Percentiles rank a stretch among this genome's conserved stretches.
phyloP scores from a whole-genome alignment of 2,113 vertebrate species.

The Onychostoma macrolepis region DNA sequence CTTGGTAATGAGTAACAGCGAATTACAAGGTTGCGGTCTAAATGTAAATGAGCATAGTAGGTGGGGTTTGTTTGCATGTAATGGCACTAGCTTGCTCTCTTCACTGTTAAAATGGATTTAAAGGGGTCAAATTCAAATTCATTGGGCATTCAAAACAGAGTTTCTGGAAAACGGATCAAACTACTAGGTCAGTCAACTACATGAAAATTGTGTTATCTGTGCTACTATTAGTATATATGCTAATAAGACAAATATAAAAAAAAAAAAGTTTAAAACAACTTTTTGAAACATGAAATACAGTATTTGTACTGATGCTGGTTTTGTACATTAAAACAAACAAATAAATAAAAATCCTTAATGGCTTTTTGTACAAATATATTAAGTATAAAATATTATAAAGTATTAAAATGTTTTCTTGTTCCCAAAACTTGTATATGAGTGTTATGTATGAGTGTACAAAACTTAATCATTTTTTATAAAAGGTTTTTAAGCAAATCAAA shows the following conservation, averaged over 20 bases:
- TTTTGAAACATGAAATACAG: background rate
- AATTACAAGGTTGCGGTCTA: conserved; percentile 7
- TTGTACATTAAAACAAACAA: background rate
- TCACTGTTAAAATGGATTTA: background rate
- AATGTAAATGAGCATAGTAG: conserved; percentile 19
- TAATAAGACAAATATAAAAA: no score
- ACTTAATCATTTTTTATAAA: background rate
- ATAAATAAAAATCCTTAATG: background rate
- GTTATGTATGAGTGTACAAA: background rate
- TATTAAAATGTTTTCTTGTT: background rate
- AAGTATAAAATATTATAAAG: background rate
- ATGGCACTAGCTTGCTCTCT: background rate
- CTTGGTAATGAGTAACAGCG: conserved; percentile 37
- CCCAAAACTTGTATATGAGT: background rate
- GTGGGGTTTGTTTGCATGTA: background rate
- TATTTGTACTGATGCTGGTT: background rate
- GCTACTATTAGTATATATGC: background rate
- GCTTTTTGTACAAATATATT: background rate
- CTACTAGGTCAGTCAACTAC: conserved; percentile 4
- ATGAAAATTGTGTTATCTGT: background rate
- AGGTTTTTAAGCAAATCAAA: background rate
- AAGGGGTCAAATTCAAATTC: conserved; percentile 6
- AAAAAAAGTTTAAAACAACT: background rate
- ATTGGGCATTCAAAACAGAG: conserved; percentile 2
- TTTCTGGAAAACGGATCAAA: conserved; percentile 1